phyloP scores from a whole-genome alignment of 2,113 vertebrate genomes.

The Aythya baeri region DNA sequence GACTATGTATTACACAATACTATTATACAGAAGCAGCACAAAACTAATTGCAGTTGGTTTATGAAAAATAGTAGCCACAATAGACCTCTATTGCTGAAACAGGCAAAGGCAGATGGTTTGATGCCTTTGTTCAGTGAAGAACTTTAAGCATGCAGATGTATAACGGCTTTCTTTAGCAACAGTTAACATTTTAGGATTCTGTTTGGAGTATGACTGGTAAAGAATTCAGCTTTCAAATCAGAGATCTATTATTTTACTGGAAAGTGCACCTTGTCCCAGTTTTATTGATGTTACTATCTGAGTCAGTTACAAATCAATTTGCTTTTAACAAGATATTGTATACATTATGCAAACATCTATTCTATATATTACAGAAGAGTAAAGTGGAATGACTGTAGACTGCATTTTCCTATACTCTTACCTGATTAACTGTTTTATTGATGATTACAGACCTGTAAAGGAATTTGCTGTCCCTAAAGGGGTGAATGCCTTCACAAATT shows the following conservation, averaged over 20 bases:
- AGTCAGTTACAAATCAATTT: not conserved
- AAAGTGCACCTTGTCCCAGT: not conserved
- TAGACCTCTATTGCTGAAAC: not conserved
- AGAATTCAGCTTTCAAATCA: not conserved
- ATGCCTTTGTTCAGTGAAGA: not conserved
- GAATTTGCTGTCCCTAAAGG: slow-evolving; percentile 77
- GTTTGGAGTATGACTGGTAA: not conserved
- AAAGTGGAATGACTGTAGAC: not conserved
- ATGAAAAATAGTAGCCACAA: not conserved
- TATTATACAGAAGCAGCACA: not conserved
- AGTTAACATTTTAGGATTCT: not conserved
- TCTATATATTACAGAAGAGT: not conserved
- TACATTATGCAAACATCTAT: not conserved
- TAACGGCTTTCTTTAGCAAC: not conserved
- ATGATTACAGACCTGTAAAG: slow-evolving; percentile 72
- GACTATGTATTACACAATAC: not conserved
- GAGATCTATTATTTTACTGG: not conserved
- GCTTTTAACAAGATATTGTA: not conserved
- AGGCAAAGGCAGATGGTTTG: not conserved
- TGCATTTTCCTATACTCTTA: not conserved
- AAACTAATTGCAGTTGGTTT: not conserved
- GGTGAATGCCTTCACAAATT: slow-evolving; percentile 78
- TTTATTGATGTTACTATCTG: not conserved
- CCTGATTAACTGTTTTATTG: not conserved
- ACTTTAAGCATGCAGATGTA: not conserved